These are phyloP conservation scores for Neostethus bicornis DNA, from an alignment of 2,797 vertebrate genomes.

Conservation along the genomic window DNA sequence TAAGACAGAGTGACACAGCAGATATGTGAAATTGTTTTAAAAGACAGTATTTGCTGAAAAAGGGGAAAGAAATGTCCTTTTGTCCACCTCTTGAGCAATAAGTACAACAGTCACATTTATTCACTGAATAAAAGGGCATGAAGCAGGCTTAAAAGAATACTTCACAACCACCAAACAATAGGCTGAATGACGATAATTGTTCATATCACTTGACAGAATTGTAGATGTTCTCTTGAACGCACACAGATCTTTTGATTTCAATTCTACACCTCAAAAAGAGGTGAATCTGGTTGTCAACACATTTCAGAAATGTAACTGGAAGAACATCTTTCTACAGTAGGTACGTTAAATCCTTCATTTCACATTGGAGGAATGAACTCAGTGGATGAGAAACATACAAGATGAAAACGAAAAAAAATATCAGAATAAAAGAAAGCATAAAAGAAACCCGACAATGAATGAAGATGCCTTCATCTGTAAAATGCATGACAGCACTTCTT, in stretches of 20 bases:
- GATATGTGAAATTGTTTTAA: conserved; percentile 36
- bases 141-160: too few species aligned
- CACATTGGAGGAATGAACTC: neutral
- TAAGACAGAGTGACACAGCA: conserved; percentile 56
- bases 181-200: too few species aligned
- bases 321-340: neutral
- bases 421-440: conserved; percentile 12
- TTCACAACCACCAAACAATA: too few species aligned
- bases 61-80: too few species aligned
- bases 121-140: too few species aligned
- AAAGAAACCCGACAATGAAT: conserved; percentile 17
- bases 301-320: neutral
- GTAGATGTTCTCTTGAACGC: too few species aligned
- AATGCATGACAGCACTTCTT: neutral
- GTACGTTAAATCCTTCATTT: conserved; percentile 33
- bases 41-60: conserved; percentile 24
- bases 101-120: too few species aligned
- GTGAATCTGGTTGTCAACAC: neutral
- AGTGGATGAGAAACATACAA: neutral
- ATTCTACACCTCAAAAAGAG: too few species aligned
- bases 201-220: too few species aligned
- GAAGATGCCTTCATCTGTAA: conserved; percentile 5
- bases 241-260: too few species aligned
- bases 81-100: too few species aligned
- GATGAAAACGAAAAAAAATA: conserved; percentile 11